Base-by-base conservation (phyloP, 2,888 invertebrate genomes). In the Mimumesa dahlbomi region DNA sequence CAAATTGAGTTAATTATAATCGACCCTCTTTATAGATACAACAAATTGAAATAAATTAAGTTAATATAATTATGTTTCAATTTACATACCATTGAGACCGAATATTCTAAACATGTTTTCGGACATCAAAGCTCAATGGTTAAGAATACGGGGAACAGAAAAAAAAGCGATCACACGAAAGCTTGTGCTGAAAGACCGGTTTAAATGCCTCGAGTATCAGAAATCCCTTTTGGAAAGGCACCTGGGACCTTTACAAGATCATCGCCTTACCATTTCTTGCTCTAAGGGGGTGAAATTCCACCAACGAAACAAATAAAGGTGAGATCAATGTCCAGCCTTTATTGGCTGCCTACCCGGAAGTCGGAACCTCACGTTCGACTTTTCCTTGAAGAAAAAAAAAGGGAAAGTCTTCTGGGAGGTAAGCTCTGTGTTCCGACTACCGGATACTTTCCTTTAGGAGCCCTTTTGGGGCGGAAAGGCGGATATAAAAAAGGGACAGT, bases 291-390 rank as follows among this genome's bases (percentile, higher is more conserved):
- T 25, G 45, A 34, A 64, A 62, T 58, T 52, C 31, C 31, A 64
- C 52, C 43, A 42, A 49, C 43, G 58, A 58, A 42, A 50, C 64
- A 74, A 77, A 73, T 71, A 71, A 71, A 68, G 59, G 54, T 40
- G 48, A 67, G 63, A 63, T 57, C 57, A 40, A 46, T 42, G 54
- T 52, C 31, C 16, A 48, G 40, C 50, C 54, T 71, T 58, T 52
- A 58, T 75, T 57, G 50, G 22, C 21, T 40, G 29, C 54, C 16
- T 42, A 69, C 43, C 63, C 62, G 63, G 76, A 72, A 76, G 63
- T 63, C 45, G 45, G 11, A 46, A 43, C 46, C 43, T 63, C 67
- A 40, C 72, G 64, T 61, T 31, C 64, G 46, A 65, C 56, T 50
- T 56, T 29, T 16, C 46, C 43, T 16, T 19, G 31, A 16, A 34